These are phyloP conservation scores for Phytoseiulus persimilis DNA, from an alignment of 2,888 invertebrate species.

Conservation along the genomic window DNA sequence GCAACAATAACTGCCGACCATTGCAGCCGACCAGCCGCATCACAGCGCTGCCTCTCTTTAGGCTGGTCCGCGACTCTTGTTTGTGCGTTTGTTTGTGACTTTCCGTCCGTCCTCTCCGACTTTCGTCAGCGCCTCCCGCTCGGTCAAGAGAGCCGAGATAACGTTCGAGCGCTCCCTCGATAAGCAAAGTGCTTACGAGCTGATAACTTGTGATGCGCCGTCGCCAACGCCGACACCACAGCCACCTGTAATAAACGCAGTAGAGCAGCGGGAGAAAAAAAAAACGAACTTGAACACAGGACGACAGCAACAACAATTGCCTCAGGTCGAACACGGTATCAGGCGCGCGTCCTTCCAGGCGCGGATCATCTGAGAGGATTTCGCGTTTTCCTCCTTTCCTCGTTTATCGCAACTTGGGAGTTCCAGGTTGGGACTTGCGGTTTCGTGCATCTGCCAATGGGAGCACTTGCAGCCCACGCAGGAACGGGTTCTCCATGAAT, in stretches of 20 bases:
- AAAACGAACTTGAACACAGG: background rate
- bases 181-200: constrained; percentile 5
- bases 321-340: background rate
- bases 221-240: background rate
- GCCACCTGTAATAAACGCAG: background rate
- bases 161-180: background rate
- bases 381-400: too few relatives aligned
- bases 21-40: background rate
- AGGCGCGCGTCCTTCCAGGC: background rate
- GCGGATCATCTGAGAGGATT: too few relatives aligned
- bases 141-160: background rate
- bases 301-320: background rate
- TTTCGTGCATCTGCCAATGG: too few relatives aligned
- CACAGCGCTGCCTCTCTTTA: background rate
- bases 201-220: background rate
- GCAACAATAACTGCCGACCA: background rate
- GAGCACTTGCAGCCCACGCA: too few relatives aligned
- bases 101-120: background rate
- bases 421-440: too few relatives aligned
- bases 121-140: background rate
- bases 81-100: background rate
- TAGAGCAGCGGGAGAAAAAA: background rate
- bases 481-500: too few relatives aligned
- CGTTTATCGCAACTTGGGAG: too few relatives aligned
- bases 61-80: background rate